phyloP scores from a whole-genome alignment of 2,797 vertebrate species.

The Prionace glauca region DNA sequence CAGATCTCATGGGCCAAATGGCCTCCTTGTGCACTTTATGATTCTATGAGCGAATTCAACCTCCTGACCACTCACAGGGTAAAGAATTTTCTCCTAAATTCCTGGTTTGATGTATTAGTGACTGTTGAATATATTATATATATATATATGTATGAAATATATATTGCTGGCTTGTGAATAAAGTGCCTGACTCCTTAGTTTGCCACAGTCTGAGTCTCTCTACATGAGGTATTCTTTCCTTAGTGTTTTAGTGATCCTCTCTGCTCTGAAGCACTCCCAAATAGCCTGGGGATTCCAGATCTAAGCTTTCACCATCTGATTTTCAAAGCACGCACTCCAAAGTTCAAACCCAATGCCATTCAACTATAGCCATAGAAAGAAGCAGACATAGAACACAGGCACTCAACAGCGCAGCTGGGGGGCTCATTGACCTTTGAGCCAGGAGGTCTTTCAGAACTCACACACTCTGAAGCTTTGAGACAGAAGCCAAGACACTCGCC shows the following conservation, averaged over 20 bases:
- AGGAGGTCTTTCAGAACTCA: neutral
- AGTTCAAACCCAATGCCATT: neutral
- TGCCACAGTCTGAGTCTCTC: neutral
- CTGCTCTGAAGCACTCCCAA: neutral
- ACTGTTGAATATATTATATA: neutral
- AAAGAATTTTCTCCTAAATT: neutral
- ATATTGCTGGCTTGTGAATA: neutral
- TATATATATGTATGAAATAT: neutral
- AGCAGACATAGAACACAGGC: neutral
- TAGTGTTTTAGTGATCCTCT: neutral
- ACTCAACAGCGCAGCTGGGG: neutral
- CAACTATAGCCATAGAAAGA: neutral
- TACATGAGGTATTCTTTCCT: neutral
- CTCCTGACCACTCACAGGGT: neutral
- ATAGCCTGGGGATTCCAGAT: neutral
- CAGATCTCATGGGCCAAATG: too few relatives aligned
- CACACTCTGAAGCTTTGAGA: neutral
- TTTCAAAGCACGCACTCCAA: too few relatives aligned
- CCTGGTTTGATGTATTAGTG: neutral
- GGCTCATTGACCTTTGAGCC: neutral
- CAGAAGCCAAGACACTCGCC: neutral
- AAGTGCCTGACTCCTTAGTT: neutral
- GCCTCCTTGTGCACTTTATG: too few relatives aligned
- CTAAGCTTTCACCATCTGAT: neutral
- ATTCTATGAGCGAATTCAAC: neutral